Percentiles rank a stretch among this genome's conserved stretches.
Evolutionary conservation across 2,113 vertebrate species (phyloP).

Genomic region (Acanthochromis polyacanthus): DNA sequence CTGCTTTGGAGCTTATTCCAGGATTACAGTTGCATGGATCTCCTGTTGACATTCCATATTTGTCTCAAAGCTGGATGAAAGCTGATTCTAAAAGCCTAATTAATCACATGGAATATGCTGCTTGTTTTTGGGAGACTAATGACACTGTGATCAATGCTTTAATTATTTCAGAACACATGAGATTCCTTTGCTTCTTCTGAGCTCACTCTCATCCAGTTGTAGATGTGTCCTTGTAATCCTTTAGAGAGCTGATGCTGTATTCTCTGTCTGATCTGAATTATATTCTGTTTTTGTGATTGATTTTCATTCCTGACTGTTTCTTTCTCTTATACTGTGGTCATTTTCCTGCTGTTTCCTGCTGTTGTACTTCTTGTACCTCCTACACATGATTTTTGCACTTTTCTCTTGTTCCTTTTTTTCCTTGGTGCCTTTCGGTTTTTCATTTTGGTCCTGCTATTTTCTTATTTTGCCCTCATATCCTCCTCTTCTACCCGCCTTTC

Average conservation of each 20-base stretch:
- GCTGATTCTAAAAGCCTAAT: constrained; percentile 33
- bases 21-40: neutral
- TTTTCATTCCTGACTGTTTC: constrained; percentile 20
- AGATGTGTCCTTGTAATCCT: constrained; percentile 7
- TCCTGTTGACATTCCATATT: neutral
- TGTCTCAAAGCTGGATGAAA: constrained; percentile 2
- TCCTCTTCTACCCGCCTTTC: constrained; percentile 1
- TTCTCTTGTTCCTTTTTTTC: neutral
- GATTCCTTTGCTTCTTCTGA: constrained; percentile 33
- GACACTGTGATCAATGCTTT: constrained; percentile 57
- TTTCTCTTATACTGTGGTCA: constrained; percentile 11
- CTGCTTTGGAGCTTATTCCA: neutral
- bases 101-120: constrained; percentile 38
- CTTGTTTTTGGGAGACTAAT: constrained; percentile 44
- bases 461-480: neutral
- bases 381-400: neutral
- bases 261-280: constrained; percentile 38
- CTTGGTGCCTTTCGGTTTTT: neutral
- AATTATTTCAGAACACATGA: constrained; percentile 62
- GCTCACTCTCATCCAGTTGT: constrained; percentile 33
- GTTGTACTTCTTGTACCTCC: neutral
- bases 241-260: constrained; percentile 21
- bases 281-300: constrained; percentile 33
- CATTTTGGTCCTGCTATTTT: neutral
- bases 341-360: neutral